Percentiles rank a stretch among this genome's conserved stretches.
Conservation (phyloP, 2,888 invertebrate species). For the Anoncus sp. region DNA sequence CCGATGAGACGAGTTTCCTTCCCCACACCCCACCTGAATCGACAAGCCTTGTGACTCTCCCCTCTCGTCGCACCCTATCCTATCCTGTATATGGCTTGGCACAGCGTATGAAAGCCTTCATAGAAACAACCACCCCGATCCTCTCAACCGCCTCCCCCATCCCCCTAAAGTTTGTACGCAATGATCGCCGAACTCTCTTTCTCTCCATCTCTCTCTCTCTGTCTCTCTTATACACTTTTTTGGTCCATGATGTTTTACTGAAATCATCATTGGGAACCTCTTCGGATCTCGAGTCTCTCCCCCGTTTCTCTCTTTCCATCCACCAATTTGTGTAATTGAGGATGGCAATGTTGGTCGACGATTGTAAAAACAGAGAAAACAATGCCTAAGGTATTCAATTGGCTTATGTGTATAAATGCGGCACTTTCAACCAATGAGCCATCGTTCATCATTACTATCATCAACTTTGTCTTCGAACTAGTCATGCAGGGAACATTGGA, state of each 20-base stretch:
- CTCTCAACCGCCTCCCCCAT: slow-evolving; percentile 54
- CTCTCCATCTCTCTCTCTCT: slow-evolving; percentile 27
- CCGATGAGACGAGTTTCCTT: slow-evolving; percentile 59
- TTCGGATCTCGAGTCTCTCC: background rate
- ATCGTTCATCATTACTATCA: no score
- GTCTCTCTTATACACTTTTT: background rate
- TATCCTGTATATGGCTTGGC: slow-evolving; percentile 41
- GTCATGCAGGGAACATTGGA: no score
- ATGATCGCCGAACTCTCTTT: slow-evolving; percentile 10
- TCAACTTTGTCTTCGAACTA: no score
- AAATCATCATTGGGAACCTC: slow-evolving; percentile 73
- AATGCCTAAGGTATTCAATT: background rate
- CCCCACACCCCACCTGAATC: slow-evolving; percentile 64
- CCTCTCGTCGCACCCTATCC: slow-evolving; percentile 57
- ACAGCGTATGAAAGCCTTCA: slow-evolving; percentile 62
- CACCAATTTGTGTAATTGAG: background rate
- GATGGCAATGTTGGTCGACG: slow-evolving; percentile 1
- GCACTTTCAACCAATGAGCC: background rate
- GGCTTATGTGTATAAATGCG: no score
- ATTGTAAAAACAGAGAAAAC: no score
- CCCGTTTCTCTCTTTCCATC: background rate
- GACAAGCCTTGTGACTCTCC: slow-evolving; percentile 45
- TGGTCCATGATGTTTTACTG: slow-evolving; percentile 70
- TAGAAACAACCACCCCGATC: slow-evolving; percentile 58
- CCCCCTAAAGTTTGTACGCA: background rate